Evolutionary conservation across 2,888 invertebrate species (phyloP).

Genomic region (Megalurothrips usitatus): DNA sequence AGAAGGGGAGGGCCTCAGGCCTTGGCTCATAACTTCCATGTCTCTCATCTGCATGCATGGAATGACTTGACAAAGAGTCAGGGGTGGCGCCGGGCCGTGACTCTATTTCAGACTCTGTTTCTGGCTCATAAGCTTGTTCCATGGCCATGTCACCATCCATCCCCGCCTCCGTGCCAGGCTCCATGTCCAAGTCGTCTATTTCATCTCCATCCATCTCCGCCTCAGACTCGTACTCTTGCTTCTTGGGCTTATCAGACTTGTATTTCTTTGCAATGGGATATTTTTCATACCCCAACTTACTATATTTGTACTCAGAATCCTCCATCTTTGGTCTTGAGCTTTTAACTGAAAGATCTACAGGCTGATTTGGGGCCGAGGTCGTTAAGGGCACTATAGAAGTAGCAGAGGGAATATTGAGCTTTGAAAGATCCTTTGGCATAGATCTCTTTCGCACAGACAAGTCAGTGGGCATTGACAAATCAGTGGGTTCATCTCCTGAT

Average conservation of each 20-base stretch:
- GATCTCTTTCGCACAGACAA: not conserved
- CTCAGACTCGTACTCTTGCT: constrained; percentile 6
- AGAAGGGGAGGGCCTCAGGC: constrained; percentile 46
- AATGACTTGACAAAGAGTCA: constrained; percentile 5
- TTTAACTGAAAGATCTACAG: not conserved
- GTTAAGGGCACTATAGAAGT: not conserved
- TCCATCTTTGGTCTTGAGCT: not conserved
- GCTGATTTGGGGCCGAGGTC: not conserved
- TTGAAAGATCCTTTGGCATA: not conserved
- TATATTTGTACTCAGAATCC: not conserved
- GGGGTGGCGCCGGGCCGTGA: constrained; percentile 12
- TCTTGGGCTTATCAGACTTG: not conserved
- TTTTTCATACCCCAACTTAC: not conserved
- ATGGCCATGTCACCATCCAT: constrained; percentile 15
- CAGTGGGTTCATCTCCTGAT: not conserved
- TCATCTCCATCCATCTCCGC: not conserved
- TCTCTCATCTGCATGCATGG: constrained; percentile 5
- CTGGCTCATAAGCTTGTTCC: constrained; percentile 19
- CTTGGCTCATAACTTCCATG: constrained; percentile 44
- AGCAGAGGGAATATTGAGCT: constrained; percentile 9
- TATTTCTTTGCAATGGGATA: constrained; percentile 10
- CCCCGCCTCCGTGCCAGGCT: not conserved
- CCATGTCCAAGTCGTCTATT: constrained; percentile 4
- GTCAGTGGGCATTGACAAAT: constrained; percentile 3
- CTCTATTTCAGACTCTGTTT: not conserved